Evolutionary conservation across 1,140 invertebrate species (phyloP), one percentile per base, ranked within the genome.

Genomic region (Bombus haemorrhoidalis): DNA sequence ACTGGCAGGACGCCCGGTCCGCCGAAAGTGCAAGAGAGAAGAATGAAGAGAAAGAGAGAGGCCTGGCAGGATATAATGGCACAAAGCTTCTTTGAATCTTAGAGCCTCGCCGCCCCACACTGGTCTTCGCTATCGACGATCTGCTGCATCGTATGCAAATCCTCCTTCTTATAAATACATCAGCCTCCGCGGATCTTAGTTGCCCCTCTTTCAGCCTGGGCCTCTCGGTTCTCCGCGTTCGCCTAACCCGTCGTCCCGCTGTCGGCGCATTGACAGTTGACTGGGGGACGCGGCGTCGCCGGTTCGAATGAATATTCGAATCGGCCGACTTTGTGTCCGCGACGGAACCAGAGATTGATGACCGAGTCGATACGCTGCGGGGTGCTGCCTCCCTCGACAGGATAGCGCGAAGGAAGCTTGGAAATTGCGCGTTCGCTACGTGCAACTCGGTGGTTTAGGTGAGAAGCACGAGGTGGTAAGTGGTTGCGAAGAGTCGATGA

Each of bases 91-190:
- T 95, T 95, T 95, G 94, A 95, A 95, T 94, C 94, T 94, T 83
- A 87, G 89, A 91, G 90, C 92, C 92, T 87, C 91, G 92, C 94
- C 94, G 94, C 86, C 86, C 80, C 88, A 89, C 90, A 62, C 59
- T 75, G 71, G 39, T 66, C 89, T 87, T 91, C 89, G 92, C 93
- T 95, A 95, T 95, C 94, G 92, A 86, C 91, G 94, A 95, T 95
- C 94, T 95, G 91, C 93, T 93, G 93, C 94, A 95, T 95, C 95
- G 93, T 94, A 95, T 95, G 95, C 94, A 95, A 95, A 95, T 95
- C 93, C 93, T 87, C 88, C 92, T 95, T 93, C 94, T 95, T 95
- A 95, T 95, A 95, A 95, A 95, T 95, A 95, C 94, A 95, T 95
- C 94, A 95, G 94, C 87, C 93, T 93, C 92, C 92, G 87, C 88